Percentiles rank a stretch among this genome's conserved stretches.
Conservation (phyloP, 2,113 vertebrate genomes). For the Pelobates fuscus region DNA sequence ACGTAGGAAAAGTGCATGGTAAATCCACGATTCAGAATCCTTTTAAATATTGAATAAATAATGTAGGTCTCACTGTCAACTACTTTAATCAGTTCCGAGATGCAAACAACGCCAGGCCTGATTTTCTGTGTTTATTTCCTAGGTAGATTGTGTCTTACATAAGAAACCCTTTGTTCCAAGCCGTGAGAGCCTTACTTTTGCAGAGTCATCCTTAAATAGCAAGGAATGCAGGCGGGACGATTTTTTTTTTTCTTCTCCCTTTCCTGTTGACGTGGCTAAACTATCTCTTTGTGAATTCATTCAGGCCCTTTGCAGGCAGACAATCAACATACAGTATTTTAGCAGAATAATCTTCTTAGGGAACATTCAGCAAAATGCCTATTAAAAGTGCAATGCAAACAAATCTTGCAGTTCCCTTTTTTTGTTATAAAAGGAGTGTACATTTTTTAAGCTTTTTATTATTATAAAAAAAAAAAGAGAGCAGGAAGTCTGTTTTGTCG, state of each 20-base stretch:
- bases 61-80: too few relatives aligned
- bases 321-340: neutral
- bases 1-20: too few relatives aligned
- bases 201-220: slow-evolving; percentile 47
- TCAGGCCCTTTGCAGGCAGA: neutral
- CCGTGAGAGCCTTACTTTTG: slow-evolving; percentile 27
- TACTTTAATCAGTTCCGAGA: too few relatives aligned
- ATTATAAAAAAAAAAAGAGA: too few relatives aligned
- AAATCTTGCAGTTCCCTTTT: neutral
- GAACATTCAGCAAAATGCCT: too few relatives aligned
- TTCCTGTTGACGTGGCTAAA: slow-evolving; percentile 34
- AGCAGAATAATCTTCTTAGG: too few relatives aligned
- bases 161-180: neutral
- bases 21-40: too few relatives aligned
- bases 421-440: neutral
- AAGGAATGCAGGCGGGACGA: slow-evolving; percentile 36
- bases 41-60: too few relatives aligned
- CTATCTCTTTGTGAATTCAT: slow-evolving; percentile 6
- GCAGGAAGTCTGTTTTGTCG: too few relatives aligned
- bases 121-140: neutral
- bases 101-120: too few relatives aligned
- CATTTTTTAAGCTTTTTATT: too few relatives aligned
- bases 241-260: neutral
- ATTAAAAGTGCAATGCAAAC: too few relatives aligned
- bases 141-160: neutral